Evolutionary conservation across 2,113 vertebrate genomes (phyloP).

Genomic region (Pseudopodoces humilis): DNA sequence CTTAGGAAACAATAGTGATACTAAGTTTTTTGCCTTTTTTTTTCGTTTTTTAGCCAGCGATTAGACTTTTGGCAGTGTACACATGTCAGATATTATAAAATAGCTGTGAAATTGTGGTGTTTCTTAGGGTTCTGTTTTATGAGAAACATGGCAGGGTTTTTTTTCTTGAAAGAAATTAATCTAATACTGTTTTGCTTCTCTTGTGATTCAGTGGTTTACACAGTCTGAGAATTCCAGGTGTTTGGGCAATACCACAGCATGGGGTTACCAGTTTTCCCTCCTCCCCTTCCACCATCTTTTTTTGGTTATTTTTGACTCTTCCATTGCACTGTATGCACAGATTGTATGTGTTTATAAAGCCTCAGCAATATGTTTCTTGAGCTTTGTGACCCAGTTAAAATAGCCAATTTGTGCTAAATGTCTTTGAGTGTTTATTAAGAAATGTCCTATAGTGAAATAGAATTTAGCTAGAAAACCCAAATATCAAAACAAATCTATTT

Average conservation of each 20-base stretch:
- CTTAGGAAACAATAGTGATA: neutral
- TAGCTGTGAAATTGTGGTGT: neutral
- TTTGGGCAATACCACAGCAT: neutral
- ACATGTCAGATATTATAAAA: neutral
- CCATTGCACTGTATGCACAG: neutral
- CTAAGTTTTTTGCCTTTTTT: rapidly evolving
- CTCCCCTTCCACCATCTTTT: neutral
- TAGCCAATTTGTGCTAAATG: neutral
- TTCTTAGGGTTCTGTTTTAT: neutral
- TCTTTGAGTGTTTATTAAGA: neutral
- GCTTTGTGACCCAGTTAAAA: neutral
- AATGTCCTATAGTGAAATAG: neutral
- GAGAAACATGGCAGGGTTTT: rapidly evolving
- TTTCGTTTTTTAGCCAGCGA: neutral
- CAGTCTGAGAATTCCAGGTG: neutral
- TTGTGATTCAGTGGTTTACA: neutral
- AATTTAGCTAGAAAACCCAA: conserved; percentile 26
- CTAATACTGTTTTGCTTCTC: neutral
- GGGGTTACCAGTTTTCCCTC: neutral
- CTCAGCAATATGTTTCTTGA: neutral
- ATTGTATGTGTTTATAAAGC: neutral
- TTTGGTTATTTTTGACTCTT: neutral
- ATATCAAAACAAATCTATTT: neutral
- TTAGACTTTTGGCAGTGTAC: neutral
- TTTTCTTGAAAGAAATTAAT: neutral